Evolutionary conservation across 2,113 vertebrate species (phyloP).

Genomic region (Cottus gobio): DNA sequence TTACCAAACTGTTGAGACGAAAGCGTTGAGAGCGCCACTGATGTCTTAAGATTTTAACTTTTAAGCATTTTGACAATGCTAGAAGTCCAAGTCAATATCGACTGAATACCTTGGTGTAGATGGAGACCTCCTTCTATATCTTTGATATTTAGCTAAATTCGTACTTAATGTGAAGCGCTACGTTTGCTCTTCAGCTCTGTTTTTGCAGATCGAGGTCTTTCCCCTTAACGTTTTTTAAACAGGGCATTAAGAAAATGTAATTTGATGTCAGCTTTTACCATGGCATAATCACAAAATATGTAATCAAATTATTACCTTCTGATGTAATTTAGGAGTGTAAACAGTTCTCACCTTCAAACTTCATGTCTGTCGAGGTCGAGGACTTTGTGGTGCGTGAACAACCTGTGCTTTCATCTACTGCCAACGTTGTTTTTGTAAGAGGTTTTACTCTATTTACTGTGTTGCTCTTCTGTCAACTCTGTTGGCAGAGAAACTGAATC

Average conservation of each 20-base stretch:
- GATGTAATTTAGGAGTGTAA: conserved; percentile 12
- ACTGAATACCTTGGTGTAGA: neutral
- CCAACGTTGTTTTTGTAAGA: conserved; percentile 43
- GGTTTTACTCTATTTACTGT: conserved; percentile 41
- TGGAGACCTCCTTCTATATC: neutral
- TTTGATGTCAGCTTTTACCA: neutral
- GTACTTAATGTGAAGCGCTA: neutral
- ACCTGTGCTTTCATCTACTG: conserved; percentile 10
- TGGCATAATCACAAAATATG: conserved; percentile 30
- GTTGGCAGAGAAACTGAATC: conserved; percentile 44
- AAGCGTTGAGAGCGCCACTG: conserved; percentile 15
- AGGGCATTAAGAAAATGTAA: conserved; percentile 10
- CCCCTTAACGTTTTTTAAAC: neutral
- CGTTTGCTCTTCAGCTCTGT: neutral
- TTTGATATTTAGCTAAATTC: neutral
- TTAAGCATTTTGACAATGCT: conserved; percentile 14
- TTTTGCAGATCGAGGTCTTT: neutral
- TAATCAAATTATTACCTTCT: neutral
- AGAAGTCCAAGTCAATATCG: neutral
- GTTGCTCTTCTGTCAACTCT: conserved; percentile 40
- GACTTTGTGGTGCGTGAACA: neutral
- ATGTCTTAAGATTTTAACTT: conserved; percentile 45
- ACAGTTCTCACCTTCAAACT: neutral
- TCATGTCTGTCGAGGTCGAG: conserved; percentile 8
- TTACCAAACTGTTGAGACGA: conserved; percentile 4